Conservation (phyloP, 2,888 invertebrate genomes). For the Gryllus longicercus region DNA sequence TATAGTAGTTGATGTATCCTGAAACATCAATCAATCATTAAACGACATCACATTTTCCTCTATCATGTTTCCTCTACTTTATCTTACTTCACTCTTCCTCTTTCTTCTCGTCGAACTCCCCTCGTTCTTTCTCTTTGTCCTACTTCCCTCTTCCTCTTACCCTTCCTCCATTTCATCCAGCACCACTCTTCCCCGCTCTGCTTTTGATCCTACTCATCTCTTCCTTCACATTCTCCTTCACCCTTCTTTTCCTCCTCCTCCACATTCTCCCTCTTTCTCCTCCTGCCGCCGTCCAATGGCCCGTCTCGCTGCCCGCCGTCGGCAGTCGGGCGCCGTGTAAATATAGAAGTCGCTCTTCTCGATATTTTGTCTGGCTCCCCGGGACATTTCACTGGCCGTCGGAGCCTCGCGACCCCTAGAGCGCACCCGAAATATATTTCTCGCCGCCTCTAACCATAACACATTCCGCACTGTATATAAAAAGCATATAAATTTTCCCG, state of each 20-base stretch:
- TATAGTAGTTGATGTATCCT: too few relatives aligned
- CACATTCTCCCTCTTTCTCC: not conserved
- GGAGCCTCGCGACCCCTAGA: not conserved
- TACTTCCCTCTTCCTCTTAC: not conserved
- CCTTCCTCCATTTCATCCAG: not conserved
- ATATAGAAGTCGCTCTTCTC: not conserved
- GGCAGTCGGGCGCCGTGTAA: not conserved
- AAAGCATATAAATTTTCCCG: not conserved
- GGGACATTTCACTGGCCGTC: slow-evolving; percentile 6
- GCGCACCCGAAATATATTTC: not conserved
- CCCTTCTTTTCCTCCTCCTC: not conserved
- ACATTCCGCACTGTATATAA: slow-evolving; percentile 2
- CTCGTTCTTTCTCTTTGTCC: not conserved
- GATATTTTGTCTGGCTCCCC: slow-evolving; percentile 8
- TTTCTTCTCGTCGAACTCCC: not conserved
- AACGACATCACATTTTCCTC: too few relatives aligned
- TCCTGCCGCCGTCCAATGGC: not conserved
- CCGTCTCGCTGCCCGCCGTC: not conserved
- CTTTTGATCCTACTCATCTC: not conserved
- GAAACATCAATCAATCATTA: too few relatives aligned
- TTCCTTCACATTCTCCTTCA: not conserved
- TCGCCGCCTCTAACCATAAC: not conserved
- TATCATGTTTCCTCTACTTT: too few relatives aligned
- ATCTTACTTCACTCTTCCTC: not conserved
- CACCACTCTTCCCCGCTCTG: not conserved